A percentile compares a stretch with the other conserved stretches of the same genome.
Conservation (phyloP, 53 echinoderm and acorn worm species). For the Astropecten irregularis region DNA sequence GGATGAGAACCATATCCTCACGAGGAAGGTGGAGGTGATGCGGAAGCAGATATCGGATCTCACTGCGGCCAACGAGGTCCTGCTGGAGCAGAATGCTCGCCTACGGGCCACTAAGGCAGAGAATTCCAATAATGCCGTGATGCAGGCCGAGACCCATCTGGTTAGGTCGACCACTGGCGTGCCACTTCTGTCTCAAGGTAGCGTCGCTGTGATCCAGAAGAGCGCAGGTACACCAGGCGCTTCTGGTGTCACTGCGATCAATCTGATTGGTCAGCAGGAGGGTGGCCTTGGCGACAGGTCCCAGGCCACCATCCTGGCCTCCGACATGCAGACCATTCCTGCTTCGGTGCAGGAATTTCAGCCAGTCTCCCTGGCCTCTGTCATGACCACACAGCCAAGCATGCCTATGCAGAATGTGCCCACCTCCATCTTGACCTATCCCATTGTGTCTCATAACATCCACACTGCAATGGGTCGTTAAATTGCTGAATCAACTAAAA, state of each 20-base stretch:
- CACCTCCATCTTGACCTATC: constrained; percentile 90
- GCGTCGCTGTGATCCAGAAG: constrained; percentile 69
- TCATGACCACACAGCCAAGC: constrained; percentile 65
- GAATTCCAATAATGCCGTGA: constrained; percentile 60
- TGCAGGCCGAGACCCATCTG: constrained; percentile 89
- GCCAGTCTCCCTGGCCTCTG: constrained; percentile 71
- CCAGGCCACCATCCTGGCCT: constrained; percentile 12
- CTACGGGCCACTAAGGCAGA: constrained; percentile 77
- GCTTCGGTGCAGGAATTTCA: constrained; percentile 62
- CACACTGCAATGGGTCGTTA: constrained; percentile 60
- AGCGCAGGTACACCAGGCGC: constrained; percentile 60
- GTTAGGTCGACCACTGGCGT: constrained; percentile 79
- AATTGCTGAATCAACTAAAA: no score
- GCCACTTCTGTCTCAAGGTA: constrained; percentile 76
- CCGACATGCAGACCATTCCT: constrained; percentile 65
- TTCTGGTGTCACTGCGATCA: constrained; percentile 65
- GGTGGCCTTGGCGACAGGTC: constrained; percentile 12
- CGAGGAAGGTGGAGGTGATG: constrained; percentile 84
- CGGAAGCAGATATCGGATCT: constrained; percentile 91
- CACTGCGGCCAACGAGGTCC: constrained; percentile 94
- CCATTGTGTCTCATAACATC: constrained; percentile 80
- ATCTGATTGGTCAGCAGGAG: constrained; percentile 60
- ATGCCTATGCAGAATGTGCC: constrained; percentile 77
- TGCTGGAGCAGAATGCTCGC: constrained; percentile 98
- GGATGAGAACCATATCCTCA: constrained; percentile 84